Percentiles rank a stretch among this genome's conserved stretches.
These are phyloP conservation scores for Odocoileus virginianus DNA, from an alignment of 2,113 vertebrate species.

Conservation along the genomic window DNA sequence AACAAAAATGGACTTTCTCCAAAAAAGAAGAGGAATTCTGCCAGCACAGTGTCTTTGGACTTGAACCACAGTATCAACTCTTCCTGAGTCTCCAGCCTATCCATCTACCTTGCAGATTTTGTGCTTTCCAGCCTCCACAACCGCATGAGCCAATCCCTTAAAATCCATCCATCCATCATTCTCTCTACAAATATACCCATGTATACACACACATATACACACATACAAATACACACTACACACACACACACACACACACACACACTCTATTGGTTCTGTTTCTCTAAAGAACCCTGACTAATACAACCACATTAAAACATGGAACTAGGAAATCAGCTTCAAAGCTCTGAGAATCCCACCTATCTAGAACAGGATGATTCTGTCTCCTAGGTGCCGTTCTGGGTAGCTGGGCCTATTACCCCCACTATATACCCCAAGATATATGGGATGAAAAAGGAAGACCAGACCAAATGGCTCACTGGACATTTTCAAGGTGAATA, in stretches of 20 bases:
- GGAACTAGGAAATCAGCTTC: not conserved
- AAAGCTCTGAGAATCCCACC: not conserved
- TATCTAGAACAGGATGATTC: not conserved
- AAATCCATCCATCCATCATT: not conserved
- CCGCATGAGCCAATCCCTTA: not conserved
- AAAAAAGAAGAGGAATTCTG: not conserved
- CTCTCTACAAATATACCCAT: not conserved
- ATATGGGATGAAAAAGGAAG: not conserved
- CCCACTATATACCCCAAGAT: not conserved
- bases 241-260: not conserved
- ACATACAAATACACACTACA: not conserved
- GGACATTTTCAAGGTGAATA: not conserved
- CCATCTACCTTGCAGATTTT: not conserved
- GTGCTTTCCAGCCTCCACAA: not conserved
- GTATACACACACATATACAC: not conserved
- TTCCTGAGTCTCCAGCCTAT: not conserved
- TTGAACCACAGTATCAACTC: not conserved
- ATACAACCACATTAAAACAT: not conserved
- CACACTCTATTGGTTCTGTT: not conserved
- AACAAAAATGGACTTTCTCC: not conserved
- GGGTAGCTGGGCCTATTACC: not conserved
- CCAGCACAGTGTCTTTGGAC: not conserved
- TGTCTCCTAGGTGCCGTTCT: not conserved
- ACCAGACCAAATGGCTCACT: not conserved
- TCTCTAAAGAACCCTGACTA: not conserved